These are phyloP conservation scores for Drosophila antonietae DNA, from an alignment of 2,888 invertebrate species.

Conservation along the genomic window DNA sequence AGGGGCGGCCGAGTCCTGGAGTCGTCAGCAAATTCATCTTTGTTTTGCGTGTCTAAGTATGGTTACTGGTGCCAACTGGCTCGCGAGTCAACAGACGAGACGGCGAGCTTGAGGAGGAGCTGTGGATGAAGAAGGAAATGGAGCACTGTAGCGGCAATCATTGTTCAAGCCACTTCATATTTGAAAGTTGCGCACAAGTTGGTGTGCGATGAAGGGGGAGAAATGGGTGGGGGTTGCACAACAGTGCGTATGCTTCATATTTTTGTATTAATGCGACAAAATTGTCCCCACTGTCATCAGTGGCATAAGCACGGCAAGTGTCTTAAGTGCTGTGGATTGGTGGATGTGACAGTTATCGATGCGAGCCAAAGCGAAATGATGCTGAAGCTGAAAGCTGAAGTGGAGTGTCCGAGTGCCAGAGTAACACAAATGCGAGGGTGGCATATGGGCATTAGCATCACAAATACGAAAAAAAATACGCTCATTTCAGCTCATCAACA, in stretches of 20 bases:
- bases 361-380: neutral
- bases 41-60: constrained; percentile 77
- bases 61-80: constrained; percentile 78
- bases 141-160: neutral
- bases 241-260: constrained; percentile 55
- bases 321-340: constrained; percentile 40
- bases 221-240: neutral
- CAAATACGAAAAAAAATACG: constrained; percentile 42
- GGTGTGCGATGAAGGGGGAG: neutral
- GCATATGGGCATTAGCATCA: constrained; percentile 59
- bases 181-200: constrained; percentile 19
- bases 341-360: constrained; percentile 46
- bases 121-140: neutral
- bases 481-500: constrained; percentile 68
- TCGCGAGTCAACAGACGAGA: constrained; percentile 63
- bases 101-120: neutral
- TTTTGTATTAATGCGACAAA: constrained; percentile 37
- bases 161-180: constrained; percentile 26
- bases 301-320: constrained; percentile 31
- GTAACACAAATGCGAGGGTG: too few species aligned
- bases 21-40: constrained; percentile 69
- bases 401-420: neutral
- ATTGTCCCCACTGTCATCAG: constrained; percentile 45
- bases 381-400: neutral
- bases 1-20: neutral